Evolutionary conservation across 1,140 invertebrate species (phyloP), one percentile per base, ranked within the genome.

Genomic region (Harpegnathos saltator): DNA sequence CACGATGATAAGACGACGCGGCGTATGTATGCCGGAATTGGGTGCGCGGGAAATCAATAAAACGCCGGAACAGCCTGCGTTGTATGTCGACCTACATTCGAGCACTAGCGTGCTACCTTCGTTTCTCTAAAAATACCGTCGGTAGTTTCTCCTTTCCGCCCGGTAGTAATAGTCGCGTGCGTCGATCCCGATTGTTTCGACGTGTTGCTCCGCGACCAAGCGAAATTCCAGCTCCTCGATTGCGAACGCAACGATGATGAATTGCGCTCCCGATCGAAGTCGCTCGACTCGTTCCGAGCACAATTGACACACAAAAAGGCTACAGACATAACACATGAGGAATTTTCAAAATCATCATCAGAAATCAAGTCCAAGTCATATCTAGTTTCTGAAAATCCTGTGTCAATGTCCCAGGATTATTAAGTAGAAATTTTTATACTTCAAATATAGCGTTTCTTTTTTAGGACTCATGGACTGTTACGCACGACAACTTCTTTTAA

Each of bases 131-230:
- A 80, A 69, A 80, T 71, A 80, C n/a, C 75, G 24, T 26, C 22
- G 63, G 33, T 80, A 80, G 66, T 80, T 80, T 80, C 65, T 71
- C 65, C 75, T 80, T 80, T 63, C 29, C 29, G 22, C 58, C 52
- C 75, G 75, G 52, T 24, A 80, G 52, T 24, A 80, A 17, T 80
- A 48, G 38, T 80, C 92, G 91, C 90, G 82, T 92, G 90, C 89
- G 89, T 80, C 85, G 82, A 54, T 73, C 62, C 52, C 52, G 63
- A 69, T 68, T 50, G 48, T 66, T 66, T 66, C 50, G 48, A 74
- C 59, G 19, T 58, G n/a, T 69, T 44, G 38, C 38, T 44, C 38
- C 38, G 38, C 38, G 38, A 44, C 38, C 38, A 9, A 44, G 38
- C 38, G 38, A 44, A 44, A 44, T 44, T 44, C 38, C 38, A 4